Evolutionary conservation across 2,888 invertebrate species (phyloP), one percentile per base, ranked within the genome.

Genomic region (Cerastoderma edule): DNA sequence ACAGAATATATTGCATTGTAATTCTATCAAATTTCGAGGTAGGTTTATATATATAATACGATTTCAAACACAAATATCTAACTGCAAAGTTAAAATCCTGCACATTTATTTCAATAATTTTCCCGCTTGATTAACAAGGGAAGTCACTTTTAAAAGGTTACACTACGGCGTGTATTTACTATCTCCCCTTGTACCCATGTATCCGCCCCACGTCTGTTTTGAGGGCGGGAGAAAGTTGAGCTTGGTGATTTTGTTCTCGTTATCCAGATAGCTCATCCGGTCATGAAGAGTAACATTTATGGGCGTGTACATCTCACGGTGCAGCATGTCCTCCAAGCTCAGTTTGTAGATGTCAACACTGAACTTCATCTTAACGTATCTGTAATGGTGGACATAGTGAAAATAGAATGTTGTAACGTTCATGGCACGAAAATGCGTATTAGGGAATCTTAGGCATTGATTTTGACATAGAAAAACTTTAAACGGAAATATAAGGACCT

Each of bases 361-460:
- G 35, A 87, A 87, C 74, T 87, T 85, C 87, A 85, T 87, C 71
- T 87, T 87, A 10, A 87, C 83, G 50, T 80, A 84, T 44, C 78
- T 78, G 63, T 2, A 67, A 71, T n/a, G n/a, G n/a, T n/a, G n/a
- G n/a, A n/a, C n/a, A n/a, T n/a, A n/a, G n/a, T n/a, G n/a, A n/a
- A n/a, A n/a, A n/a, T n/a, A n/a, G n/a, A n/a, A n/a, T n/a, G n/a
- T n/a, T n/a, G n/a, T n/a, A n/a, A n/a, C n/a, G n/a, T n/a, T n/a
- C n/a, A n/a, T n/a, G n/a, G n/a, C n/a, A n/a, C n/a, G n/a, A n/a
- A n/a, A n/a, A n/a, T n/a, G n/a, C n/a, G n/a, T n/a, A n/a, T n/a
- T n/a, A n/a, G n/a, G n/a, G n/a, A n/a, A n/a, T n/a, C n/a, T n/a
- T n/a, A n/a, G n/a, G n/a, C n/a, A n/a, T n/a, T n/a, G n/a, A n/a